Conservation (phyloP, 2,797 vertebrate species). For the Aselliscus stoliczkanus region DNA sequence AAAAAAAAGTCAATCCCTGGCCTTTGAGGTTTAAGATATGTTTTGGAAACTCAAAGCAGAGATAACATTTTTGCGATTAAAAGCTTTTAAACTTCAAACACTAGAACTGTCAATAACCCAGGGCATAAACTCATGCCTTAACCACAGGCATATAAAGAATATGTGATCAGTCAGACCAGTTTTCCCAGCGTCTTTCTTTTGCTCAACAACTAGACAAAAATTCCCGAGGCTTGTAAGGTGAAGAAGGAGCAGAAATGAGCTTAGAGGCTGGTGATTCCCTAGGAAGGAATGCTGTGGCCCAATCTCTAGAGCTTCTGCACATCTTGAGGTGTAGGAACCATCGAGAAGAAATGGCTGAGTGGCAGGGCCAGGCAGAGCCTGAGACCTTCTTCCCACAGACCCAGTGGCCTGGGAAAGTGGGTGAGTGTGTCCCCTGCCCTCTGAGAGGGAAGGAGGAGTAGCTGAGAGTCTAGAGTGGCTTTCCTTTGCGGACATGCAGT, state of each 20-base stretch:
- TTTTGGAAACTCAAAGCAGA: conserved; percentile 63
- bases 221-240: neutral
- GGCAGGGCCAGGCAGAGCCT: neutral
- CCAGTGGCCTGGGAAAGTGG: neutral
- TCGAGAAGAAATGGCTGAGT: neutral
- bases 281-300: neutral
- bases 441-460: neutral
- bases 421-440: accelerated
- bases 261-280: neutral
- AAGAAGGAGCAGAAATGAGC: neutral
- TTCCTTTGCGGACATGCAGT: neutral
- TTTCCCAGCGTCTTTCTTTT: neutral
- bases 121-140: conserved; percentile 20
- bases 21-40: conserved; percentile 60
- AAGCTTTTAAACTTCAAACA: conserved; percentile 69
- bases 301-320: accelerated
- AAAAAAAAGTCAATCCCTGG: neutral
- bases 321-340: neutral
- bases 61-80: conserved; percentile 69
- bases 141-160: neutral
- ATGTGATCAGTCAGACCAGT: neutral
- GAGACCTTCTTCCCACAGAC: neutral
- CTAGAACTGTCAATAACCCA: conserved; percentile 43
- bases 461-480: too few species aligned
- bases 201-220: neutral